Evolutionary conservation across 2,797 vertebrate genomes (phyloP), one percentile per base, ranked within the genome.

Genomic region (Cephalopachus bancanus): DNA sequence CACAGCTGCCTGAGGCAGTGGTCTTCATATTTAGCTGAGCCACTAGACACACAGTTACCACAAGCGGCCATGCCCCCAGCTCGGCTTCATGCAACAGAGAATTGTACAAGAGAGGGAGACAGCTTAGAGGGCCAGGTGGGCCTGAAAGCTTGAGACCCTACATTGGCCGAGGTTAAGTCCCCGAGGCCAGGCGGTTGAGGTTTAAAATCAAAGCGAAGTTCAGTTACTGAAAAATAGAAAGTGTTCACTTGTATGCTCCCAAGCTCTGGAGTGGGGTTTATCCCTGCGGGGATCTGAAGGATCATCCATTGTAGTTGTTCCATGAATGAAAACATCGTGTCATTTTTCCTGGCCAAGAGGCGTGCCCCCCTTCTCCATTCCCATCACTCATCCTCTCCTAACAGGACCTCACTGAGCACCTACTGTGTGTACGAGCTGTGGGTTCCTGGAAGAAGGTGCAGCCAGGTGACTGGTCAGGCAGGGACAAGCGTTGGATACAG

Each of bases 21-120:
- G 30, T 57, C 74, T 59, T 19, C 7, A 4, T 14, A 14, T 51
- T 78, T 1, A 9, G 7, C 57, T 33, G 69, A 69, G 60, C 24
- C 30, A 75, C 59, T 14, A 69, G 37, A 44, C 37, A 30, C 11
- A 11, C 20, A 59, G 15, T 75, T 8, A 33, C 33, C 57, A 22
- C 44, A 22, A n/a, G 28, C 1, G 0, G 5, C 37, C 14, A 1
- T 62, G 49, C 28, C 67, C 62, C 33, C 0, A 0, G 6, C 59
- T 1, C 0, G 64, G 44, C 59, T 20, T 26, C 4, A 1, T 0
- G 3, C 6, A 30, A 22, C 20, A 9, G 55, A 57, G 16, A 55
- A 28, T 8, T 30, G 55, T 24, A 20, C 28, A 24, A 44, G 15
- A 60, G 37, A 30, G 79, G 19, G 10, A 26, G 1, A 3, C 33